These are phyloP conservation scores for Diaphora mendica DNA, from an alignment of 2,888 invertebrate genomes.

Conservation along the genomic window DNA sequence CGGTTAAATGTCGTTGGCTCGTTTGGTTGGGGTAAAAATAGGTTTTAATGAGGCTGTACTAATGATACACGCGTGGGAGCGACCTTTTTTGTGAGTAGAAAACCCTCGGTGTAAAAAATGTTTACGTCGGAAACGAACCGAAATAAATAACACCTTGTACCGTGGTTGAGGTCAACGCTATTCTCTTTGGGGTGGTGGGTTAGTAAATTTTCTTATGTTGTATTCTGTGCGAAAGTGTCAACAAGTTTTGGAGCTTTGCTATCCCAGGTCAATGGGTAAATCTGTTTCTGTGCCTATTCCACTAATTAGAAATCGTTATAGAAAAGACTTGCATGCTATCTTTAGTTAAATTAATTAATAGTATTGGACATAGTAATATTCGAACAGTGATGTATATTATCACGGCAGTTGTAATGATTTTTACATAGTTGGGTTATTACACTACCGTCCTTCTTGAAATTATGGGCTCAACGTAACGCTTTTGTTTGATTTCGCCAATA, in stretches of 20 bases:
- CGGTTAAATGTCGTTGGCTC: conserved; percentile 3
- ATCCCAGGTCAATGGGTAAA: neutral
- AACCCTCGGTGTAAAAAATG: neutral
- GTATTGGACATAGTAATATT: neutral
- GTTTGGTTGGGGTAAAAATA: neutral
- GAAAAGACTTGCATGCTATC: neutral
- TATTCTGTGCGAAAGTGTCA: neutral
- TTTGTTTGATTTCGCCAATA: no score
- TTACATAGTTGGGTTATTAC: no score
- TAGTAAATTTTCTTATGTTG: neutral
- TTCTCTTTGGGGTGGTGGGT: neutral
- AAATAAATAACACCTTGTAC: neutral
- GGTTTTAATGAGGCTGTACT: neutral
- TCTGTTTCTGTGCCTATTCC: neutral
- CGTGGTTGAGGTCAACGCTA: neutral
- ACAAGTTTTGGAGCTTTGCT: neutral
- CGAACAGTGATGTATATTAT: no score
- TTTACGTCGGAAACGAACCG: neutral
- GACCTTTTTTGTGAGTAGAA: conserved; percentile 1
- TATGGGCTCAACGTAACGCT: no score
- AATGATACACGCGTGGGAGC: conserved; percentile 1
- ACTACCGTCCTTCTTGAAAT: no score
- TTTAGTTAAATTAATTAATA: neutral
- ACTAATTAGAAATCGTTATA: no score
- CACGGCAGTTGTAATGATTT: no score